phyloP scores from a whole-genome alignment of 1,140 invertebrate species.

The Diachasma alloeum region DNA sequence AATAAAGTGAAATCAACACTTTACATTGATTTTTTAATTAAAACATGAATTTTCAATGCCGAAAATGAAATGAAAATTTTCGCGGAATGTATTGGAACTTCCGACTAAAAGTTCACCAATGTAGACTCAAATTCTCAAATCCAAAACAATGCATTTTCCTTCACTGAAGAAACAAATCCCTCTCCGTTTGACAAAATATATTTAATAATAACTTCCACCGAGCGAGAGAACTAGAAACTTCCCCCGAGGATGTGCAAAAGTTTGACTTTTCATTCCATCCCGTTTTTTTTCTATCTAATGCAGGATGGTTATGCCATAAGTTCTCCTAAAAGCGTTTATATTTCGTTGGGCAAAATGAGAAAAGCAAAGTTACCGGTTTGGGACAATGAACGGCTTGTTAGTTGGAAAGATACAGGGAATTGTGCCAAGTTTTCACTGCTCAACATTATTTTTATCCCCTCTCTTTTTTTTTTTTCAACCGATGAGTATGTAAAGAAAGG shows the following conservation, averaged over 20 bases:
- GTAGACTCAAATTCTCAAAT: no score
- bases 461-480: neutral
- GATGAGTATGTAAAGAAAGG: neutral
- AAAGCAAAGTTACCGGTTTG: neutral
- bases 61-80: no score
- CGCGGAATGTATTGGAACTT: no score
- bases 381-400: constrained; percentile 2
- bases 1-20: no score
- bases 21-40: no score
- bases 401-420: constrained; percentile 19
- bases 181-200: neutral
- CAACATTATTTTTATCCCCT: constrained; percentile 25
- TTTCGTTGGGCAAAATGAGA: neutral
- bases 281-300: neutral
- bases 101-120: no score
- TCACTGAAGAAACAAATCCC: no score
- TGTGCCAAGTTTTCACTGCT: constrained; percentile 20
- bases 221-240: neutral
- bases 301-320: neutral
- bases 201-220: neutral
- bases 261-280: neutral
- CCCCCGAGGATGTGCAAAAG: neutral
- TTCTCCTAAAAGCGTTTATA: neutral
- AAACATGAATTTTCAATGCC: no score
- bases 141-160: no score